These are phyloP conservation scores for Centropus bengalensis DNA, from an alignment of 2,113 vertebrate genomes.

Conservation along the genomic window DNA sequence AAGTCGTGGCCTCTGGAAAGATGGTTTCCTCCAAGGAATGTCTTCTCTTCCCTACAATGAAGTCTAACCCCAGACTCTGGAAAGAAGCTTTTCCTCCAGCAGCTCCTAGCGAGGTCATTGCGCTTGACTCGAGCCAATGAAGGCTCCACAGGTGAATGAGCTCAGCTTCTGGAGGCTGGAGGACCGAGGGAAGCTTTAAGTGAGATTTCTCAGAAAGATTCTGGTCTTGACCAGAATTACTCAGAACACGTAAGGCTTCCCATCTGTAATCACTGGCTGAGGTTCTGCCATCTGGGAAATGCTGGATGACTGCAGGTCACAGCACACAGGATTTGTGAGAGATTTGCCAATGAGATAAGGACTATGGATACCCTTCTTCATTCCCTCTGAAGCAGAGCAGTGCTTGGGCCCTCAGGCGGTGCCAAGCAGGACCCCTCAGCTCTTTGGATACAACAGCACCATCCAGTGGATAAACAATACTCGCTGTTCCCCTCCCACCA, in stretches of 20 bases:
- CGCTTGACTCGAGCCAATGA: background rate
- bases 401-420: fast-evolving
- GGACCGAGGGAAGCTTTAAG: background rate
- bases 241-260: background rate
- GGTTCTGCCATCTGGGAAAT: background rate
- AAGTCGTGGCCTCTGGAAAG: background rate
- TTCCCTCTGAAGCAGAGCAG: background rate
- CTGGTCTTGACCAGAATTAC: background rate
- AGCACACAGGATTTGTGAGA: background rate
- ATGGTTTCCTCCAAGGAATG: background rate
- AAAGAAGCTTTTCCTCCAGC: background rate
- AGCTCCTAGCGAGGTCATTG: background rate
- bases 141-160: background rate
- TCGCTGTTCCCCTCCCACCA: background rate
- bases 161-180: background rate
- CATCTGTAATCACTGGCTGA: background rate
- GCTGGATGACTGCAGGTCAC: background rate
- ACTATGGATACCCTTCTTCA: background rate
- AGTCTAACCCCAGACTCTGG: background rate
- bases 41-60: background rate
- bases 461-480: background rate
- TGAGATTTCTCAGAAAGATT: background rate
- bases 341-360: background rate
- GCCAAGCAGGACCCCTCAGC: background rate
- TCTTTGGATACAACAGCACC: background rate